phyloP scores from a whole-genome alignment of 2,888 invertebrate genomes.

The Conchocele bisecta region DNA sequence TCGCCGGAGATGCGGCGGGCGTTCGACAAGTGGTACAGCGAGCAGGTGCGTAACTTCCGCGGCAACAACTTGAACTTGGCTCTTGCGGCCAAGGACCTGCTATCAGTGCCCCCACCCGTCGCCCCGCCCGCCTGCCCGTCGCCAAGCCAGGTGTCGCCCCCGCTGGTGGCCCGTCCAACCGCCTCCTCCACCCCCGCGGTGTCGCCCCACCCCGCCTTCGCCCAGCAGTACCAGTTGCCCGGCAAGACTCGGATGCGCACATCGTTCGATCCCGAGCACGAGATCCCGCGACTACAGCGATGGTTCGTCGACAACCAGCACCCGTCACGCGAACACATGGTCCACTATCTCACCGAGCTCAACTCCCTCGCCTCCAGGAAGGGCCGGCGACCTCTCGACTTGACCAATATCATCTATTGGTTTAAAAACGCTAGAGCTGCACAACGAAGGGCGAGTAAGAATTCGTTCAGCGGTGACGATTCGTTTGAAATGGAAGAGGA shows the following conservation, averaged over 20 bases:
- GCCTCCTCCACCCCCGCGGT: conserved; percentile 47
- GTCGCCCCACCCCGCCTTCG: conserved; percentile 48
- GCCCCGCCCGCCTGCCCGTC: not conserved
- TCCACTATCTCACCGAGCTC: conserved; percentile 96
- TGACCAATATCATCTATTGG: conserved; percentile 93
- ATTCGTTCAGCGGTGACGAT: conserved; percentile 69
- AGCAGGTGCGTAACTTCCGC: conserved; percentile 67
- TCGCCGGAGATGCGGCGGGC: conserved; percentile 92
- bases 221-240: conserved; percentile 52
- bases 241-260: conserved; percentile 91
- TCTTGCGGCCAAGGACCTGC: conserved; percentile 40
- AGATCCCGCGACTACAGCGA: conserved; percentile 96
- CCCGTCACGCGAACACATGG: conserved; percentile 97
- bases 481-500: conserved; percentile 74
- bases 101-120: conserved; percentile 1
- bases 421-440: conserved; percentile 99
- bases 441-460: conserved; percentile 89
- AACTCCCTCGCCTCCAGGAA: conserved; percentile 93
- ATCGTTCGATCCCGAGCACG: conserved; percentile 97
- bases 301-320: conserved; percentile 99
- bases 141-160: not conserved
- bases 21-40: conserved; percentile 95
- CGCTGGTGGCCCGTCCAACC: conserved; percentile 43
- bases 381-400: conserved; percentile 96
- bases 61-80: conserved; percentile 53